Percentiles rank a stretch among this genome's conserved stretches.
Evolutionary conservation across 2,797 vertebrate genomes (phyloP).

Genomic region (Spinibarbus caldwelli): DNA sequence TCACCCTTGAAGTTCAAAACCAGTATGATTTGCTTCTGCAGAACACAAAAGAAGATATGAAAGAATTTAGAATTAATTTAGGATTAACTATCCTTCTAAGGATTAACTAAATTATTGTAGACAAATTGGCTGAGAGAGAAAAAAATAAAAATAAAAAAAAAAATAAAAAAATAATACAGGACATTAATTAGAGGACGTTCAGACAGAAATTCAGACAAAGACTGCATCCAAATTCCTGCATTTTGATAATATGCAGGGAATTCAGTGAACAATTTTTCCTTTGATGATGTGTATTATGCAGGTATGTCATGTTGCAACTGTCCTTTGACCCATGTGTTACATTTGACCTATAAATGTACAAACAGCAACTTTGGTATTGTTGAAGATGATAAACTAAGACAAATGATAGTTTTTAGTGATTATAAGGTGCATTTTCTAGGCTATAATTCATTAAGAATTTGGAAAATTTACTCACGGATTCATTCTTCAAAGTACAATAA

Average conservation of each 20-base stretch:
- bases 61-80: neutral
- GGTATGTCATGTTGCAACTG: neutral
- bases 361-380: neutral
- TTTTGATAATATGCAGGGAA: neutral
- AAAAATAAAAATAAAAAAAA: no score
- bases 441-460: neutral
- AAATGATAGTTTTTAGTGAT: neutral
- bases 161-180: neutral
- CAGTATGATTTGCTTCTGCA: neutral
- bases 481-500: neutral
- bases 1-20: neutral
- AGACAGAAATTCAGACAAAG: neutral
- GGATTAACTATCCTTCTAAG: neutral
- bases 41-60: neutral
- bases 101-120: neutral
- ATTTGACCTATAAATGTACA: neutral
- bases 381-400: neutral
- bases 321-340: neutral
- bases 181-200: neutral
- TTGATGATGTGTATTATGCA: neutral
- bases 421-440: neutral
- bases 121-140: neutral
- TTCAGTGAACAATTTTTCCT: neutral
- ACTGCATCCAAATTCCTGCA: neutral
- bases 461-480: no score